These are phyloP conservation scores for Lithophane ornitopus DNA, from an alignment of 2,888 invertebrate species.

Conservation along the genomic window DNA sequence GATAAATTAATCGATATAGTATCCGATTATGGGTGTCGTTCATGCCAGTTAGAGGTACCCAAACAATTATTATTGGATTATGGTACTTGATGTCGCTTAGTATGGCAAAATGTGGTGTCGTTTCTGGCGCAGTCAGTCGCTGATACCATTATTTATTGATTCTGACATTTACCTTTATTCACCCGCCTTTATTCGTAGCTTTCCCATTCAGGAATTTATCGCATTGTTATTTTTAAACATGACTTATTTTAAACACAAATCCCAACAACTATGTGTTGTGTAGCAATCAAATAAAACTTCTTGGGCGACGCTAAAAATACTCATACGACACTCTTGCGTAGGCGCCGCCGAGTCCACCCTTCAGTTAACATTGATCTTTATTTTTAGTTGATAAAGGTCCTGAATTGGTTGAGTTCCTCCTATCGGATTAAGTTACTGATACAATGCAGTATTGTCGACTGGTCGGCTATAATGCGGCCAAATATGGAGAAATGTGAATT, in stretches of 20 bases:
- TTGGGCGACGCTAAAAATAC: conserved; percentile 69
- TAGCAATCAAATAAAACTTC: conserved; percentile 69
- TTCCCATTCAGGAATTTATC: conserved; percentile 54
- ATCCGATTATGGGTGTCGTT: conserved; percentile 4
- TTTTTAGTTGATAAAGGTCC: conserved; percentile 15
- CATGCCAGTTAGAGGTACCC: not conserved
- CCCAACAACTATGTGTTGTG: conserved; percentile 64
- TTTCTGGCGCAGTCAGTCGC: conserved; percentile 2
- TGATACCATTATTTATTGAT: conserved; percentile 51
- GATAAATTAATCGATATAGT: conserved; percentile 25
- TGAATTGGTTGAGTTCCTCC: conserved; percentile 1
- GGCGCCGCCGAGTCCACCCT: conserved; percentile 54
- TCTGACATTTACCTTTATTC: conserved; percentile 30
- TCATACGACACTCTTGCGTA: conserved; percentile 66
- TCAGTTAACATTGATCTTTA: conserved; percentile 44
- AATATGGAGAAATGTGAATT: conserved; percentile 69
- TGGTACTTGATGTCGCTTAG: conserved; percentile 7
- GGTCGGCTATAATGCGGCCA: conserved; percentile 64
- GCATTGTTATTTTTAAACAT: conserved; percentile 67
- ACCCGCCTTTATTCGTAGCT: conserved; percentile 43
- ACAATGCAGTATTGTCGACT: conserved; percentile 65
- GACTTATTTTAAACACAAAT: conserved; percentile 68
- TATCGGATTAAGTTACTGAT: conserved; percentile 68
- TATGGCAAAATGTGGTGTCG: conserved; percentile 27
- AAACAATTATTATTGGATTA: conserved; percentile 30